Evolutionary conservation across 2,113 vertebrate genomes (phyloP).

Genomic region (Vireo altiloquus): DNA sequence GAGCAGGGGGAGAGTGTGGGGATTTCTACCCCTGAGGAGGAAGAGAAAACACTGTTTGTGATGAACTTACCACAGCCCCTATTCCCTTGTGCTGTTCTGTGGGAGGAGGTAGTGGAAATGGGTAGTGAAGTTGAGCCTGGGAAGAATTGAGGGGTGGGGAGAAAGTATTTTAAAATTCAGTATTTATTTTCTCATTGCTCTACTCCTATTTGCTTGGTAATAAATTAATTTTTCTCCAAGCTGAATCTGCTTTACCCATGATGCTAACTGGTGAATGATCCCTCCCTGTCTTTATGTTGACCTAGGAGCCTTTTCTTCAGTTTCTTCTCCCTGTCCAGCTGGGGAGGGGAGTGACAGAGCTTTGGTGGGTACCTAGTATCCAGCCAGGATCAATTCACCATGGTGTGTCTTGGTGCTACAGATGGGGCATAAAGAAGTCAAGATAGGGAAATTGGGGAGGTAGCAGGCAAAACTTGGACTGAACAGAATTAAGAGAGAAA

Average conservation of each 20-base stretch:
- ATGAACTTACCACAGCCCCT: neutral
- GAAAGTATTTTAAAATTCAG: neutral
- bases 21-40: neutral
- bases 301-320: neutral
- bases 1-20: neutral
- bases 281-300: neutral
- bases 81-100: accelerated
- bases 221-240: neutral
- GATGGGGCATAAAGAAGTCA: neutral
- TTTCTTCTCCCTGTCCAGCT: neutral
- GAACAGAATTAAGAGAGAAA: neutral
- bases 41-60: neutral
- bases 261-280: neutral
- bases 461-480: neutral
- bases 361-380: neutral
- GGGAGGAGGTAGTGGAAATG: neutral
- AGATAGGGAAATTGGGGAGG: neutral
- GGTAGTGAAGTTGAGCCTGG: neutral
- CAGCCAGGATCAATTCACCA: neutral
- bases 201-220: neutral
- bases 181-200: neutral
- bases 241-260: neutral
- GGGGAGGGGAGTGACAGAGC: neutral
- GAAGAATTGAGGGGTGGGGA: neutral
- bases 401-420: neutral